These are phyloP conservation scores for Allophyes oxyacanthae DNA, from an alignment of 2,888 invertebrate genomes.

Conservation along the genomic window DNA sequence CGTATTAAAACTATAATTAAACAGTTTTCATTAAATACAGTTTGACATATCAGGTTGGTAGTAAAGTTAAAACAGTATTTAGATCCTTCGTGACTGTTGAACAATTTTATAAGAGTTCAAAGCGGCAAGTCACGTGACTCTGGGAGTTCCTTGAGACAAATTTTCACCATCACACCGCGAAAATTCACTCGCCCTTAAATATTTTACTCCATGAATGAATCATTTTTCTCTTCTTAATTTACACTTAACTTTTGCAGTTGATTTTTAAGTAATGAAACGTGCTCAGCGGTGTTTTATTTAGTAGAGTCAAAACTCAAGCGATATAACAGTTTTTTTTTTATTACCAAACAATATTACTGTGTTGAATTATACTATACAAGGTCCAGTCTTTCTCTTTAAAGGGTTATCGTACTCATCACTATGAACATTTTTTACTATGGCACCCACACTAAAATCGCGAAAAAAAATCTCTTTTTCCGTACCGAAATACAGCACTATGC, in stretches of 20 bases:
- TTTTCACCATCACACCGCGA: constrained; percentile 52
- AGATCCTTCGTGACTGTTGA: constrained; percentile 40
- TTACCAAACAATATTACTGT: no score
- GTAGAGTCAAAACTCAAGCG: background rate
- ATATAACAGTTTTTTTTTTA: no score
- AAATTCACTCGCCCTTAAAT: constrained; percentile 51
- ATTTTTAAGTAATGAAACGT: constrained; percentile 13
- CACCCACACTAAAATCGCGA: no score
- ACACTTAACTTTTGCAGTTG: constrained; percentile 4
- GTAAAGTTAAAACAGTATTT: constrained; percentile 36
- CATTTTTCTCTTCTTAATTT: constrained; percentile 24
- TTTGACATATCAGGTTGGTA: constrained; percentile 17
- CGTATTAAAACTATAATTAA: background rate
- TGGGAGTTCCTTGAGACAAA: constrained; percentile 46
- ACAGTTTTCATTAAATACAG: constrained; percentile 12
- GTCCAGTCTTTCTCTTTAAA: no score
- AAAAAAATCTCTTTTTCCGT: no score
- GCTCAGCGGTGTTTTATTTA: background rate
- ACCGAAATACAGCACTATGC: background rate
- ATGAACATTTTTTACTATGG: no score
- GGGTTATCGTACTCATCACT: no score
- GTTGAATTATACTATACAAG: no score
- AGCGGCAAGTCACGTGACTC: constrained; percentile 53
- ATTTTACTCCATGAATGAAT: constrained; percentile 51
- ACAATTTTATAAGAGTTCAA: constrained; percentile 49